Evolutionary conservation across 37 sponge, comb jelly and placozoan genomes (phyloP).

Genomic region (Tethya wilhelma): DNA sequence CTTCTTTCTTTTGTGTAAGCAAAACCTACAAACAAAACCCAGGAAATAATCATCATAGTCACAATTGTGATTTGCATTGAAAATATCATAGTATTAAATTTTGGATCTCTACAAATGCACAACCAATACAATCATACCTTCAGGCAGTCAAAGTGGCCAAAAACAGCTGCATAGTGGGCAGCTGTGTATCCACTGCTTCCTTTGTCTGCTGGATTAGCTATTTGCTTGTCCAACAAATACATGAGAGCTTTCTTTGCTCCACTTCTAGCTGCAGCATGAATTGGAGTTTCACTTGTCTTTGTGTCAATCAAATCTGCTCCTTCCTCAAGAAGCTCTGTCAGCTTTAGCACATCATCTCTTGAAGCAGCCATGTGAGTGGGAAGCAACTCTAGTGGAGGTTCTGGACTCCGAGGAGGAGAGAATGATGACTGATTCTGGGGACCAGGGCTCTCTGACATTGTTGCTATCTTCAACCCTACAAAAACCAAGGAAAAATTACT

Average conservation of each 20-base stretch:
- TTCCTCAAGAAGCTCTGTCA: slow-evolving; percentile 42
- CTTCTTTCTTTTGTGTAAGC: slow-evolving; percentile 23
- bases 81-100: neutral
- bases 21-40: slow-evolving; percentile 14
- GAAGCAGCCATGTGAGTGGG: slow-evolving; percentile 67
- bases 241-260: slow-evolving; percentile 38
- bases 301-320: slow-evolving; percentile 32
- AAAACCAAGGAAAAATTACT: too few species aligned
- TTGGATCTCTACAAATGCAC: neutral
- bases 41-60: neutral
- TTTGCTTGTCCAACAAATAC: slow-evolving; percentile 49
- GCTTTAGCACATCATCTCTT: slow-evolving; percentile 35
- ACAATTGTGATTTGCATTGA: neutral
- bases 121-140: slow-evolving; percentile 45
- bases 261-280: slow-evolving; percentile 71
- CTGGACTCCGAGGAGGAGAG: too few species aligned
- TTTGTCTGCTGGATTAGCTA: slow-evolving; percentile 11
- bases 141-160: slow-evolving; percentile 57
- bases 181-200: slow-evolving; percentile 77
- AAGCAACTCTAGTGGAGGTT: slow-evolving; percentile 22
- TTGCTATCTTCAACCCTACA: too few species aligned
- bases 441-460: too few species aligned
- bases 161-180: slow-evolving; percentile 82
- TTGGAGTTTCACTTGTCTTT: slow-evolving; percentile 51
- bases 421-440: too few species aligned